Evolutionary conservation across 2,888 invertebrate genomes (phyloP).

Genomic region (Microplitis deprimator): DNA sequence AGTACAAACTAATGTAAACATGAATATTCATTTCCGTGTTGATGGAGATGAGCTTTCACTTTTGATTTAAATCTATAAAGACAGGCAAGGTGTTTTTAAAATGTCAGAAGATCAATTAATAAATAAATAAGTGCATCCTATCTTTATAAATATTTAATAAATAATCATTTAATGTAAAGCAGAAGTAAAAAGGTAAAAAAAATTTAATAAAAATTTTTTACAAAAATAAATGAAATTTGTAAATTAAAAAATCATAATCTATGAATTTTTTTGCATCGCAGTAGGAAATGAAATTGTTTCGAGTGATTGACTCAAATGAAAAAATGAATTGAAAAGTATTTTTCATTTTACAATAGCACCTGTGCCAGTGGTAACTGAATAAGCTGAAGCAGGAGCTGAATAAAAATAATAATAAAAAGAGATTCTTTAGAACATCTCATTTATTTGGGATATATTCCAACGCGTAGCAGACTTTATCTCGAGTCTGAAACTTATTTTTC

Average conservation of each 20-base stretch:
- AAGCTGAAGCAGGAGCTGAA: background rate
- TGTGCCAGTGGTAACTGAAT: slow-evolving; percentile 23
- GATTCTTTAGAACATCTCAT: slow-evolving; percentile 27
- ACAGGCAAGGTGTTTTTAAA: slow-evolving; percentile 11
- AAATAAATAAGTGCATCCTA: background rate
- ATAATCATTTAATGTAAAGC: too few relatives aligned
- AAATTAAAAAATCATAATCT: background rate
- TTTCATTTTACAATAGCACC: slow-evolving; percentile 19
- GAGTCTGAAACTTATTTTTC: slow-evolving; percentile 1
- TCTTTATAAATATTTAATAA: too few relatives aligned
- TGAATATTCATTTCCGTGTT: slow-evolving; percentile 30
- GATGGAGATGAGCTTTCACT: slow-evolving; percentile 5
- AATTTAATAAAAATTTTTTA: too few relatives aligned
- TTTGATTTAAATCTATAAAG: slow-evolving; percentile 4
- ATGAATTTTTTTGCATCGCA: background rate
- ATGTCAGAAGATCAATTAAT: slow-evolving; percentile 7
- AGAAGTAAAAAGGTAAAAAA: too few relatives aligned
- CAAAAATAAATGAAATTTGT: background rate
- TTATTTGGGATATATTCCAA: slow-evolving; percentile 35
- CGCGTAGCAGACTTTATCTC: slow-evolving; percentile 18
- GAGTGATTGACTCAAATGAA: slow-evolving; percentile 17
- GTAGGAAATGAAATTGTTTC: slow-evolving; percentile 10
- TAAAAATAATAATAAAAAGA: slow-evolving; percentile 5
- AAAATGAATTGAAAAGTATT: slow-evolving; percentile 21
- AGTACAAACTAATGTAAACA: slow-evolving; percentile 4